Base-by-base conservation (phyloP, 1,140 invertebrate species). In the Cotesia glomerata region DNA sequence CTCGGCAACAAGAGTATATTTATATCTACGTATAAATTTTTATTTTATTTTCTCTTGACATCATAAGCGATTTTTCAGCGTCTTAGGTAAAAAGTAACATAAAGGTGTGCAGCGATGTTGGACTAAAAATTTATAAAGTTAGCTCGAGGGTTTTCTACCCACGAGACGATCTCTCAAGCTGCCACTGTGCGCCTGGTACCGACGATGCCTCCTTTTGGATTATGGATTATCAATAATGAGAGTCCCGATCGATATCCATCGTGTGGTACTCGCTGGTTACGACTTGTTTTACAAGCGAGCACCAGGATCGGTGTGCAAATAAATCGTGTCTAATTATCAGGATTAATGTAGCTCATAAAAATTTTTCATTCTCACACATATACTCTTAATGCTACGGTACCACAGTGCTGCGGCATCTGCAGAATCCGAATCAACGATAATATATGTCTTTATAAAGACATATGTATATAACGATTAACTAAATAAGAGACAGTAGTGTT, bases 141-240 rank as follows among this genome's bases (percentile, higher is more conserved):
- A n/a, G 54, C 71, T 49, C 13, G 64, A 67, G 71, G 36, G 64
- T 52, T 45, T 34, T 67, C n/a, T 45, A 63, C 65, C 69, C 69
- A 67, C 45, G 68, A 51, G 58, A 75, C 69, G 69, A 84, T 85
- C 78, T 76, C 79, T 83, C 81, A 84, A 81, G 74, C 80, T 84
- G 83, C 81, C 83, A 82, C 81, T 73, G 81, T 80, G 75, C 74
- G 70, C 65, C 74, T 68, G 70, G 74, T 49, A 68, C 74, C 74
- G 77, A 65, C 49, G 77, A 26, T 26, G 26, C 1, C 76, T 84
- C 85, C 82, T 85, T 84, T 82, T 75, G 79, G 80, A 83, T 82
- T 85, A 85, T 82, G 82, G 83, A 86, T 86, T 86, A 85, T 85
- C 84, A 85, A 85, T 86, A 84, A 86, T 84, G 81, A 84, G 80